Evolutionary conservation across 2,113 vertebrate species (phyloP), one percentile per base, ranked within the genome.

Genomic region (Ia io): DNA sequence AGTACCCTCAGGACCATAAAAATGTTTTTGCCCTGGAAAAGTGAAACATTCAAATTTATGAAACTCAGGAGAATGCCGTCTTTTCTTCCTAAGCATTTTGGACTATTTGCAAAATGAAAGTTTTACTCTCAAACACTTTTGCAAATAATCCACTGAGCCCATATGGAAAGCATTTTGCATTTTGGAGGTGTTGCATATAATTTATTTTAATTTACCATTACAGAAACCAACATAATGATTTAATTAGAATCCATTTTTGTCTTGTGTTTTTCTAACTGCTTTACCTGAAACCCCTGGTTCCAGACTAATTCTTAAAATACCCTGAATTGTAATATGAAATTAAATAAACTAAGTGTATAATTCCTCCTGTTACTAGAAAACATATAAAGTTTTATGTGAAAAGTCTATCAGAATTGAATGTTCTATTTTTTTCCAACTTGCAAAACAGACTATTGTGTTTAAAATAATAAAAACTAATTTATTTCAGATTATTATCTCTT

Each of bases 81-180:
- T 78, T 91, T 89, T 53, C 44, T 84, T 71, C n/a, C 71, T 76
- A 93, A 47, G 23, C 8, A 88, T 94, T 93, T 88, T 88, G 51
- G 23, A 91, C 47, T 90, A 59, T 85, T 94, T 91, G 25, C 2
- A 90, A 92, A 89, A 84, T 42, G 42, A 91, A 65, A 94, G 0
- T 23, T 51, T 6, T 40, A 37, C 2, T 93, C 42, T 93, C 23
- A 76, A 53, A 90, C 2, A 76, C 14, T 70, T 92, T 79, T 35
- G 56, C 5, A 80, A 86, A 67, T 92, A 92, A 95, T 67, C 16
- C 30, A 84, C 35, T 11, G 9, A 71, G 16, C n/a, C 22, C 47
- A 73, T 78, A 69, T 53, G 61, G 53, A 77, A 94, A 96, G 6
- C 3, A 69, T 87, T 16, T 76, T 37, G 12, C 22, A 77, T 32